Evolutionary conservation across 2,888 invertebrate species (phyloP).

Genomic region (Cinara cedri): DNA sequence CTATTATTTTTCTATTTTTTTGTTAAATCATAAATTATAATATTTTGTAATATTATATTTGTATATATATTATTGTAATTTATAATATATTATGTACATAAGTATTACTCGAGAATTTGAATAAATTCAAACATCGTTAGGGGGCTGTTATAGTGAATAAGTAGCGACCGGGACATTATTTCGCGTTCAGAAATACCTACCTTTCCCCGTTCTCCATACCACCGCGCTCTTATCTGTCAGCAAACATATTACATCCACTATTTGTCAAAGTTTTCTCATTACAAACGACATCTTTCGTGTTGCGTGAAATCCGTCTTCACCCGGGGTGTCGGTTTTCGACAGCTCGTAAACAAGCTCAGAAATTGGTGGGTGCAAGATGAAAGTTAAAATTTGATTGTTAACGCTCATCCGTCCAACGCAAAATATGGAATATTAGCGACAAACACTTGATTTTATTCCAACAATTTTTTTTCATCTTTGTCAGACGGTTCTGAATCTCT

Average conservation of each 20-base stretch:
- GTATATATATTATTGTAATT: no score
- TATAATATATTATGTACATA: no score
- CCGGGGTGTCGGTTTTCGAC: constrained; percentile 38
- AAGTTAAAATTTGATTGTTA: constrained; percentile 45
- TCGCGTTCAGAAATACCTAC: constrained; percentile 32
- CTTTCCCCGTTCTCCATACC: constrained; percentile 1
- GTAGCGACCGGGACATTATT: constrained; percentile 8
- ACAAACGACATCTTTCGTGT: constrained; percentile 44
- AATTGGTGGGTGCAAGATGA: not conserved
- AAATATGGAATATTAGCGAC: constrained; percentile 26
- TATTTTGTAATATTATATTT: no score
- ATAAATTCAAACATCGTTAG: constrained; percentile 7
- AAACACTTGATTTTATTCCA: no score
- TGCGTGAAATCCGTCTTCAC: constrained; percentile 39
- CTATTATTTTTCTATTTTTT: no score
- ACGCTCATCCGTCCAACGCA: not conserved
- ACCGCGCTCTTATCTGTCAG: constrained; percentile 37
- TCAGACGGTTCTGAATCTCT: no score
- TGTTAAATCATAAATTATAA: no score
- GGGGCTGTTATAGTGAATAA: constrained; percentile 16
- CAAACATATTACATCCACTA: constrained; percentile 42
- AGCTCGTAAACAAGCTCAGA: constrained; percentile 38
- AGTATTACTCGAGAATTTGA: not conserved
- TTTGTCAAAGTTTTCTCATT: constrained; percentile 57
- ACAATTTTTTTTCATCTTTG: no score